phyloP scores from a whole-genome alignment of 2,113 vertebrate species.

The Pelecanoides urinatrix region DNA sequence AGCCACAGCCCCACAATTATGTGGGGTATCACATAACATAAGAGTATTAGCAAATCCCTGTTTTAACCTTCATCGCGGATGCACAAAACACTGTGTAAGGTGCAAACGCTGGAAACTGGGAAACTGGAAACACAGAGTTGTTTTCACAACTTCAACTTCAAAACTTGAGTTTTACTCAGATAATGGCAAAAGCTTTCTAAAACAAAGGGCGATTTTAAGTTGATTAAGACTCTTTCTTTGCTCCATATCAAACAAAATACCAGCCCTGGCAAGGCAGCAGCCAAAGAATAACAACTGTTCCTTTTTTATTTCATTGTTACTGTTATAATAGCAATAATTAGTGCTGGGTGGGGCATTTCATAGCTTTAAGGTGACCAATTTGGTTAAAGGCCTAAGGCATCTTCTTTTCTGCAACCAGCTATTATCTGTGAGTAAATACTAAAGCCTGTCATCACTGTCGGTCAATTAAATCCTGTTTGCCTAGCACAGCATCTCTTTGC shows the following conservation, averaged over 20 bases:
- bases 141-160: not conserved
- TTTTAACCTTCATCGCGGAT: not conserved
- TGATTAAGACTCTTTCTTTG: not conserved
- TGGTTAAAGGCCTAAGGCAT: slow-evolving; percentile 9
- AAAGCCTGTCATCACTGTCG: not conserved
- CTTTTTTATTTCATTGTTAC: slow-evolving; percentile 39
- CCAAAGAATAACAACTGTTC: slow-evolving; percentile 6
- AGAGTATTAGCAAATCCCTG: not conserved
- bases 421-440: slow-evolving; percentile 45
- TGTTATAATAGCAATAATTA: slow-evolving; percentile 30
- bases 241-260: not conserved
- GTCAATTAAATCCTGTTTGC: not conserved
- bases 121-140: not conserved
- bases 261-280: not conserved
- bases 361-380: slow-evolving; percentile 38
- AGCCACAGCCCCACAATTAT: not conserved
- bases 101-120: not conserved
- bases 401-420: slow-evolving; percentile 34
- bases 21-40: not conserved
- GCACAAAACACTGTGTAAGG: accelerated
- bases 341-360: slow-evolving; percentile 19
- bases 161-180: not conserved
- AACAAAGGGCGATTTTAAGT: not conserved
- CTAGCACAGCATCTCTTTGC: not conserved
- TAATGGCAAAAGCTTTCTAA: not conserved